Conservation (phyloP, 2,888 invertebrate species). For the Dasysyrphus tricinctus region DNA sequence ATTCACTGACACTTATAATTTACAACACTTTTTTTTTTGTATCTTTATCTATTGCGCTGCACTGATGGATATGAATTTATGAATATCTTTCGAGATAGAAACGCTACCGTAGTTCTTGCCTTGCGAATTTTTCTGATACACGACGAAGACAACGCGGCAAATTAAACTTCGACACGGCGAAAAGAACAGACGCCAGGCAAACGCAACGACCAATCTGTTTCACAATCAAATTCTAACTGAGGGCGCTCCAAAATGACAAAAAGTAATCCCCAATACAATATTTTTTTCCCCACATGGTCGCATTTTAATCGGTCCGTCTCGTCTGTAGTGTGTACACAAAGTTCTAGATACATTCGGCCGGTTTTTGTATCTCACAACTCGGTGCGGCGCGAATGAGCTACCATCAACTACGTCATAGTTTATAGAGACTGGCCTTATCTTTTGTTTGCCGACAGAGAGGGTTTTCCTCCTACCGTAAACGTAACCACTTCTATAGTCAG, state of each 20-base stretch:
- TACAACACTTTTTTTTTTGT: slow-evolving; percentile 36
- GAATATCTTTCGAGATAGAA: background rate
- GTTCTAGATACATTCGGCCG: slow-evolving; percentile 61
- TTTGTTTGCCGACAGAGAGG: slow-evolving; percentile 66
- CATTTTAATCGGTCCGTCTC: slow-evolving; percentile 67
- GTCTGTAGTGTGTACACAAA: slow-evolving; percentile 24
- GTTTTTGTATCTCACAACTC: slow-evolving; percentile 30
- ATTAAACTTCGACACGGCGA: slow-evolving; percentile 2
- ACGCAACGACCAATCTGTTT: slow-evolving; percentile 78
- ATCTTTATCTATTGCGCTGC: slow-evolving; percentile 20
- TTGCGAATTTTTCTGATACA: slow-evolving; percentile 36
- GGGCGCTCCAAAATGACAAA: slow-evolving; percentile 75
- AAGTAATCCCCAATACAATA: slow-evolving; percentile 54
- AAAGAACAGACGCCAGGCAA: slow-evolving; percentile 35
- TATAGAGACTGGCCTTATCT: slow-evolving; percentile 67
- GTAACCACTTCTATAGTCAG: slow-evolving; percentile 2
- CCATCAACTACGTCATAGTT: slow-evolving; percentile 33
- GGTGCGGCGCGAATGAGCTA: slow-evolving; percentile 31
- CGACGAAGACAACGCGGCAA: slow-evolving; percentile 39
- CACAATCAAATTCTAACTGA: slow-evolving; percentile 82
- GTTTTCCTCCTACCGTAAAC: slow-evolving; percentile 51
- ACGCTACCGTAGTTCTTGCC: slow-evolving; percentile 33
- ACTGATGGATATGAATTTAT: slow-evolving; percentile 10
- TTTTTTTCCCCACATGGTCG: slow-evolving; percentile 71
- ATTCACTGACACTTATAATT: slow-evolving; percentile 60